A percentile compares a stretch with the other conserved stretches of the same genome.
Conservation (phyloP, 2,888 invertebrate species). For the Nemotelus nigrinus region DNA sequence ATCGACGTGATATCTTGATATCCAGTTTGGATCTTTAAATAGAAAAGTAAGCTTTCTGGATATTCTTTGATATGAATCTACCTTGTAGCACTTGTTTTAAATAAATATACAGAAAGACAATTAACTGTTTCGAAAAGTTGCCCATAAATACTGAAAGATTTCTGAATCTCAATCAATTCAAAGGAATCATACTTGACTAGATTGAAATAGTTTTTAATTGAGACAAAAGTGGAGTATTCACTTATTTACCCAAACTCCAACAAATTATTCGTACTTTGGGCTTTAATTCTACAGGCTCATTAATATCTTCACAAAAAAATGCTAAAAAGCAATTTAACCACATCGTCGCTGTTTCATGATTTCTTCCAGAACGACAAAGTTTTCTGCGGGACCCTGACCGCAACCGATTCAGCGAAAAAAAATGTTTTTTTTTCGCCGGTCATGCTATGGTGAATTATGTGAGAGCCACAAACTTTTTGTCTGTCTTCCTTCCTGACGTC, state of each 20-base stretch:
- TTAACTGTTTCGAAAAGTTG: no score
- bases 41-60: no score
- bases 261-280: not conserved
- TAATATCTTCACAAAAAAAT: constrained; percentile 22
- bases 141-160: no score
- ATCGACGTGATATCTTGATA: no score
- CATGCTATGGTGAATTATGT: constrained; percentile 12
- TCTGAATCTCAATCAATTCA: no score
- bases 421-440: not conserved
- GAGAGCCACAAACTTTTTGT: constrained; percentile 2
- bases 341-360: not conserved
- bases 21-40: no score
- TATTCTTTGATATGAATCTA: no score
- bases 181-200: no score
- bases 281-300: constrained; percentile 19
- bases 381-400: not conserved
- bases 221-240: not conserved
- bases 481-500: not conserved
- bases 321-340: constrained; percentile 34
- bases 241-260: not conserved
- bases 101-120: no score
- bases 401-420: not conserved
- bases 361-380: not conserved
- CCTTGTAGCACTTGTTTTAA: no score
- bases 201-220: no score